Evolutionary conservation across 64 coral and sea anemone species (phyloP).

Genomic region (Montipora capricornis): DNA sequence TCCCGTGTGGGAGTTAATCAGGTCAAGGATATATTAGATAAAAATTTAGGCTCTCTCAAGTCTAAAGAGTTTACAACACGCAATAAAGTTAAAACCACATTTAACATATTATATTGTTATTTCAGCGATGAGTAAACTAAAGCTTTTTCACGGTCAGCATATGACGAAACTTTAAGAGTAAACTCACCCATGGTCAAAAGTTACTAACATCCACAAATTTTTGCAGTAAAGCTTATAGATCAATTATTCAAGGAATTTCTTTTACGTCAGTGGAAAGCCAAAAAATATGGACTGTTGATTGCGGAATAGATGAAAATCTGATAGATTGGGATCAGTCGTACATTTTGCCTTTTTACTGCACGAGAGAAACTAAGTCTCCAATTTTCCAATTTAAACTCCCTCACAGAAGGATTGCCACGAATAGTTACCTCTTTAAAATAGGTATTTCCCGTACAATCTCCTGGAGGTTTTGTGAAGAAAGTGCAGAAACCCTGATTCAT

Average conservation of each 20-base stretch:
- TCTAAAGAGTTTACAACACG: background rate
- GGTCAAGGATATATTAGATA: too few species aligned
- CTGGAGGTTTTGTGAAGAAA: slow-evolving; percentile 26
- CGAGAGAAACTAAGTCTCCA: background rate
- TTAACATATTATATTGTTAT: background rate
- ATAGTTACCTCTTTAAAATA: slow-evolving; percentile 29
- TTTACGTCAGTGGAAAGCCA: background rate
- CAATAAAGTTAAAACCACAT: background rate
- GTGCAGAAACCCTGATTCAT: background rate
- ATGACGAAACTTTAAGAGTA: background rate
- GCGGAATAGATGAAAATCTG: background rate
- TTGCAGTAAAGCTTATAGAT: background rate
- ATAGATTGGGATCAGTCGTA: background rate
- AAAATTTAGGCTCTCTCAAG: too few species aligned
- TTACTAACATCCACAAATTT: background rate
- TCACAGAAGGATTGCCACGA: slow-evolving; percentile 38
- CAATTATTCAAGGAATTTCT: background rate
- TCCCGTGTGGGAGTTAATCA: too few species aligned
- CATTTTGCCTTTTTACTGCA: background rate
- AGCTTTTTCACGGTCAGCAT: background rate
- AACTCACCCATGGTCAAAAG: background rate
- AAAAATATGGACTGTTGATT: background rate
- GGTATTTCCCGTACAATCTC: background rate
- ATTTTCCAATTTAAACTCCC: slow-evolving; percentile 37
- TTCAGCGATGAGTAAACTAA: background rate